Base-by-base conservation (phyloP, 2,888 invertebrate genomes). In the Unio pictorum region DNA sequence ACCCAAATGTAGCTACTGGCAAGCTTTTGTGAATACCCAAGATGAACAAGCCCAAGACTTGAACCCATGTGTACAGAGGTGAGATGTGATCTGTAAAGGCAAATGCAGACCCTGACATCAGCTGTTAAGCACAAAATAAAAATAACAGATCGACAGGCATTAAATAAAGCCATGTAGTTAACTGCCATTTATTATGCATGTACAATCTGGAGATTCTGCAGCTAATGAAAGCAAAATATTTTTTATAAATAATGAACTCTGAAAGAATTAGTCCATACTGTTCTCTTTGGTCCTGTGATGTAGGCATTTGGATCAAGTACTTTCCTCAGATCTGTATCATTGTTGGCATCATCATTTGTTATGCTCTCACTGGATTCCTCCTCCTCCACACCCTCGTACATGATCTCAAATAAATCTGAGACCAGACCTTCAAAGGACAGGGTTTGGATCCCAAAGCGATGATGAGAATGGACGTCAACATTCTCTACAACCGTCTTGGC, bases 371-470 rank as follows among this genome's bases (percentile, higher is more conserved):
- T 60, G 11, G n/a, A 30, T 28, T 45, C 57, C 4, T 69, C 59
- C 56, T 78, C 72, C 26, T 80, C 80, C 7, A 79, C 72, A 2
- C 80, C 83, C 73, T 83, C 80, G 62, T 82, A 83, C 68, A 80
- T 74, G 64, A 83, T 75, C 72, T 85, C 82, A 56, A 80, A 78
- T 11, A 81, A 58, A 15, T 78, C 76, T 15, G 88, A 88, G 67
- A 75, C 73, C 54, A 78, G 78, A 55, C 86, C 86, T 30, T 78
- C 76, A 6, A 79, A 79, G 26, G 82, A 78, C 58, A 86, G 75
- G 8, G 86, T 84, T 75, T 87, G 86, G 61, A 88, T 84, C 65
- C 81, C 83, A 71, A 88, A 81, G 55, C 81, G 76, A 61, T 83
- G 83, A n/a, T 80, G 75, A 4, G 78, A 73, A 61, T 76, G 78